Evolutionary conservation across 2,113 vertebrate species (phyloP).

Genomic region (Cottus gobio): DNA sequence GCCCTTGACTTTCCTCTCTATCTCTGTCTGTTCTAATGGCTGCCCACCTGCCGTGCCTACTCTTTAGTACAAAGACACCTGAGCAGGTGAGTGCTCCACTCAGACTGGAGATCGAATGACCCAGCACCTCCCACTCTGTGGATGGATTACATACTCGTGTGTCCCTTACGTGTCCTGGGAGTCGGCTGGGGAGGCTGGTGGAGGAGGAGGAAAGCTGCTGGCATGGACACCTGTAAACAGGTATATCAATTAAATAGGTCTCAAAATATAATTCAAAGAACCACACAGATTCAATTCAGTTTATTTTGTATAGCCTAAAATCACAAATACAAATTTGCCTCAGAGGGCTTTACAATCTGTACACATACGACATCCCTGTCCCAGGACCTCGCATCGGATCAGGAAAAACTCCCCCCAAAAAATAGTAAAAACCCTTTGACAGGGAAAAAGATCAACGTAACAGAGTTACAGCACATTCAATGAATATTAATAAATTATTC

Average conservation of each 20-base stretch:
- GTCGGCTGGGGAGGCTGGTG: neutral
- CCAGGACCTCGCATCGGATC: no score
- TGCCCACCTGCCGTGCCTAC: slow-evolving; percentile 17
- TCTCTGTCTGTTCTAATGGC: neutral
- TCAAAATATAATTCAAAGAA: neutral
- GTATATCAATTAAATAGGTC: neutral
- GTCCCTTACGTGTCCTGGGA: slow-evolving; percentile 19
- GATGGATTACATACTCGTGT: slow-evolving; percentile 69
- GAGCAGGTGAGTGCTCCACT: slow-evolving; percentile 68
- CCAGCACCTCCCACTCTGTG: slow-evolving; percentile 47
- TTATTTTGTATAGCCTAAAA: no score
- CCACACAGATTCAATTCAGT: no score
- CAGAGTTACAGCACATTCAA: no score
- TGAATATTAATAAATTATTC: no score
- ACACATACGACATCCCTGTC: no score
- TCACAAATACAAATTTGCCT: no score
- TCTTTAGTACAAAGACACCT: slow-evolving; percentile 71
- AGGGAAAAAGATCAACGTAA: no score
- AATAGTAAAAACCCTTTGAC: no score
- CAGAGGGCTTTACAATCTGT: no score
- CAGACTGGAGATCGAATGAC: slow-evolving; percentile 73
- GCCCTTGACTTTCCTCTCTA: neutral
- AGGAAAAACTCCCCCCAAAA: no score
- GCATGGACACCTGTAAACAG: neutral
- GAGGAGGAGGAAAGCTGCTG: neutral